Percentiles rank a stretch among this genome's conserved stretches.
Conservation (phyloP, 2,797 vertebrate species). For the Falco rusticolus region DNA sequence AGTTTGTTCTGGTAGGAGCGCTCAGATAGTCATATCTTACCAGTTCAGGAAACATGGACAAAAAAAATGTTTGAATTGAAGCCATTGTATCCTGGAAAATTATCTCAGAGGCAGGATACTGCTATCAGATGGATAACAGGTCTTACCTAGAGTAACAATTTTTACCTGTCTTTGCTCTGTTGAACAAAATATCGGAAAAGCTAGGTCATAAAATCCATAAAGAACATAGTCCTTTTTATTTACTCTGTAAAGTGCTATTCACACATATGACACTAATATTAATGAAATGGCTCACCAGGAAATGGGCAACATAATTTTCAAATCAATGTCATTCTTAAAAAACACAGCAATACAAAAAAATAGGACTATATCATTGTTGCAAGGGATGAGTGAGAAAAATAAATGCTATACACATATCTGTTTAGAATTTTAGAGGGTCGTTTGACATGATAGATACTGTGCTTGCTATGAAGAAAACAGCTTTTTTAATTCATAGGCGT, state of each 20-base stretch:
- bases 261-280: neutral
- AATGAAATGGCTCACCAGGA: neutral
- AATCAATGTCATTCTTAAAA: neutral
- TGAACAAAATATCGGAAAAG: neutral
- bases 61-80: neutral
- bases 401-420: neutral
- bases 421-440: neutral
- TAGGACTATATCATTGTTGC: neutral
- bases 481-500: neutral
- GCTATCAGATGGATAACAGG: neutral
- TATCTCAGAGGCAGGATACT: neutral
- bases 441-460: neutral
- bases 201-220: neutral
- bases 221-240: neutral
- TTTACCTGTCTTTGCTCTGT: neutral
- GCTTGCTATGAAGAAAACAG: neutral
- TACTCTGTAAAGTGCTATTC: neutral
- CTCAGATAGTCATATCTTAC: neutral
- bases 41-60: neutral
- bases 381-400: neutral
- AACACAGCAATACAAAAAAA: neutral
- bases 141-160: neutral
- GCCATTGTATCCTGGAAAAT: neutral
- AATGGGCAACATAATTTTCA: neutral
- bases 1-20: neutral